Base-by-base conservation (phyloP, 2,888 invertebrate genomes). In the Bimastos eiseni region DNA sequence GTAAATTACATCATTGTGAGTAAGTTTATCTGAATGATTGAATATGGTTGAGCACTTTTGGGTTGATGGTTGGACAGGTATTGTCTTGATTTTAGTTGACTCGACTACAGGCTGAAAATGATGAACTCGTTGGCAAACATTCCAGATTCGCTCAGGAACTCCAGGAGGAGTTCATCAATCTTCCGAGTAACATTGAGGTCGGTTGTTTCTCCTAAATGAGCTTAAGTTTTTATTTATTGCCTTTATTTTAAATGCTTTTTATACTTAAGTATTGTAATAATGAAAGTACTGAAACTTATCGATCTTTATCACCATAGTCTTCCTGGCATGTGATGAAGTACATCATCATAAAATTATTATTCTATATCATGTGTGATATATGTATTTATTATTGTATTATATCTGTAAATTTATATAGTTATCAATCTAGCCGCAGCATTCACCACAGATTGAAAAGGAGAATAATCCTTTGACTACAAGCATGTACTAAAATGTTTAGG, bases 151-250 rank as follows among this genome's bases (percentile, higher is more conserved):
- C 98, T 0, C 97, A 97, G 91, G 97, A 97, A 93, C 96, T 99
- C 93, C 98, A 98, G 94, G 98, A 97, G 95, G 98, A 99, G 95
- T 96, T 97, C 90, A 99, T 99, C 90, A 97, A 99, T 95, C 96
- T 99, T 92, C 99, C 99, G 0, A 97, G 97, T 94, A 97, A 96
- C 91, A 97, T 98, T 1, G 97, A 97, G 95, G 97, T 97, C 70
- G 30, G n/a, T n/a, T 70, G 70, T n/a, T 70, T 70, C 49, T 70
- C 70, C n/a, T 70, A 70, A 70, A 6, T n/a, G n/a, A 17, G 1
- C 70, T n/a, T 30, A n/a, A 30, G n/a, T 70, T n/a, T 70, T 11
- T n/a, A 70, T 70, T 70, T 70, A 24, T 49, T 49, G 49, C 49
- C n/a, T 70, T 70, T 70, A 70, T n/a, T n/a, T 70, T 70, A 11